Evolutionary conservation across 2,888 invertebrate species (phyloP).

Genomic region (Uloborus plumipes): DNA sequence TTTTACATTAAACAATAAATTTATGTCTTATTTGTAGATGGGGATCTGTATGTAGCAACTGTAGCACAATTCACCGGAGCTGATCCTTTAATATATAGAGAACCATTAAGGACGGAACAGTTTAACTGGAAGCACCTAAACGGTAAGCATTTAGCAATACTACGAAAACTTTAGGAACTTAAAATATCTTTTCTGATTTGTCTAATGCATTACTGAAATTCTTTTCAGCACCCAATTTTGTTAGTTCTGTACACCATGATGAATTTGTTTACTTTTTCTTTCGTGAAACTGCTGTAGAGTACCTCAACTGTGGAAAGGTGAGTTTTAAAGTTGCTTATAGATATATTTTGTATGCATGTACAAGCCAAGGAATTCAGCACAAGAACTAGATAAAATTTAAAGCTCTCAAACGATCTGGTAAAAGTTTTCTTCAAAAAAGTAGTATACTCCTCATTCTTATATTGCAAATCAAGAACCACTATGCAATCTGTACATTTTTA

Average conservation of each 20-base stretch:
- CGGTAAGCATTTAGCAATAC: constrained; percentile 76
- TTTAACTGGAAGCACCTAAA: constrained; percentile 93
- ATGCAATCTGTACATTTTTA: too few species aligned
- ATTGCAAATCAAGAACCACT: too few species aligned
- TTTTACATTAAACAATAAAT: not conserved
- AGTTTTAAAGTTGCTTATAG: not conserved
- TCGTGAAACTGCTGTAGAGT: constrained; percentile 92
- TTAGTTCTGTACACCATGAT: constrained; percentile 87
- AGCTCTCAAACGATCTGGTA: too few species aligned
- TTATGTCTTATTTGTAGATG: constrained; percentile 75
- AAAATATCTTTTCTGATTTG: not conserved
- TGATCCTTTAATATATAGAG: constrained; percentile 93
- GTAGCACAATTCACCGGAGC: constrained; percentile 95
- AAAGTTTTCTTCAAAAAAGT: too few species aligned
- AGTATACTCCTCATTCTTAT: too few species aligned
- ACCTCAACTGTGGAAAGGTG: constrained; percentile 88
- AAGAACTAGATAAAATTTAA: too few species aligned
- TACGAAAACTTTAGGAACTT: not conserved
- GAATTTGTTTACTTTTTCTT: constrained; percentile 93
- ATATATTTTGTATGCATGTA: too few species aligned
- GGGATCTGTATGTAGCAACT: constrained; percentile 91
- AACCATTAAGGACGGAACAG: constrained; percentile 90
- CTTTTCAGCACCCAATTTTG: constrained; percentile 88
- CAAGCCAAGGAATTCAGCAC: too few species aligned
- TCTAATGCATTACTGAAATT: not conserved